phyloP scores from a whole-genome alignment of 2,888 invertebrate genomes.

The Trissoscelio sp. region DNA sequence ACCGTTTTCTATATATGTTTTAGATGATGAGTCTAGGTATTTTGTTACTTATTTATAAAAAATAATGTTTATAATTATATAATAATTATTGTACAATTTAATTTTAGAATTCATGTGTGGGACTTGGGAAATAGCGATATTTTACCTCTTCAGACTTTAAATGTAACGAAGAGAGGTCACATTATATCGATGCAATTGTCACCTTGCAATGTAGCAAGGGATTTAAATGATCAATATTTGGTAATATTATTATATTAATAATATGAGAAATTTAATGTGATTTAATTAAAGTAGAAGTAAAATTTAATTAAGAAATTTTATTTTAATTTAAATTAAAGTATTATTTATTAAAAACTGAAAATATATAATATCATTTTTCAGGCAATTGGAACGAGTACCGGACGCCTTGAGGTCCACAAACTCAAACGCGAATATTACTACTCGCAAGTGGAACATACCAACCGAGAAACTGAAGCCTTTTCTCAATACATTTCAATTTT shows the following conservation, averaged over 20 bases:
- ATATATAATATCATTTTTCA: slow-evolving; percentile 74
- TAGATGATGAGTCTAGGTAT: slow-evolving; percentile 83
- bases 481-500: slow-evolving; percentile 83
- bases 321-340: no score
- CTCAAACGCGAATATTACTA: slow-evolving; percentile 83
- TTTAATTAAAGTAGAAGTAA: no score
- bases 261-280: not conserved
- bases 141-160: slow-evolving; percentile 83
- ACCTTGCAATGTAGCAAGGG: slow-evolving; percentile 77
- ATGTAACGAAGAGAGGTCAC: slow-evolving; percentile 80
- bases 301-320: no score
- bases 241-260: slow-evolving; percentile 76
- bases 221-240: slow-evolving; percentile 82
- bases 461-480: slow-evolving; percentile 83
- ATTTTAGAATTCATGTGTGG: slow-evolving; percentile 84
- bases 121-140: slow-evolving; percentile 84
- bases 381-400: slow-evolving; percentile 84
- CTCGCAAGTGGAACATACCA: slow-evolving; percentile 79
- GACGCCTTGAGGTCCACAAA: slow-evolving; percentile 83
- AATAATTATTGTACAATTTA: slow-evolving; percentile 13
- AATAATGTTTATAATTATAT: slow-evolving; percentile 1
- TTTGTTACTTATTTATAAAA: not conserved
- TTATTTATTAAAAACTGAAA: no score
- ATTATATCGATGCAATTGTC: slow-evolving; percentile 84
- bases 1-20: slow-evolving; percentile 84